Evolutionary conservation across 1,140 invertebrate species (phyloP).

Genomic region (Neodiprion pinetum): DNA sequence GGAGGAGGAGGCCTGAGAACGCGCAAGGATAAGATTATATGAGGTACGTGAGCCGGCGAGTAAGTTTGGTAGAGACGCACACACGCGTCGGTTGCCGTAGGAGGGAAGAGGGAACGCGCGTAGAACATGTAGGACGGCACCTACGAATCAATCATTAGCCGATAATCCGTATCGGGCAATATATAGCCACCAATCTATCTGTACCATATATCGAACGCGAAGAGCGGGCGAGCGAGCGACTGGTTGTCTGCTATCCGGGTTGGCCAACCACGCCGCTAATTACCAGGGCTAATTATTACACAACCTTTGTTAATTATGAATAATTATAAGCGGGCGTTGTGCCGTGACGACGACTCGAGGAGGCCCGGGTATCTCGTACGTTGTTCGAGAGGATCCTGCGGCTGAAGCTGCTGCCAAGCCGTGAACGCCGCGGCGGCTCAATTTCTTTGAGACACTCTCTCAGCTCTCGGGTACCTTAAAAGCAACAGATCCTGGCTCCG

Average conservation of each 20-base stretch:
- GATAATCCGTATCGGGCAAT: constrained; percentile 10
- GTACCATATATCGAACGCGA: background rate
- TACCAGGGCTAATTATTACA: constrained; percentile 39
- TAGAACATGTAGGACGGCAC: background rate
- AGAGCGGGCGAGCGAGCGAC: background rate
- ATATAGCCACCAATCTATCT: constrained; percentile 9
- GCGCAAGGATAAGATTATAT: background rate
- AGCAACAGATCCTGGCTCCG: constrained; percentile 16
- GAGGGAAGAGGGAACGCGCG: background rate
- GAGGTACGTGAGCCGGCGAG: background rate
- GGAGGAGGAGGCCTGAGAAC: background rate
- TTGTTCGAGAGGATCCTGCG: background rate
- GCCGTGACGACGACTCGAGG: background rate
- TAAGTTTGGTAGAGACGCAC: no score
- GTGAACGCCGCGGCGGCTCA: constrained; percentile 31
- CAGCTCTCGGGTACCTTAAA: constrained; percentile 8
- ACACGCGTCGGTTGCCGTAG: background rate
- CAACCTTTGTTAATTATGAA: constrained; percentile 36
- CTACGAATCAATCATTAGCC: background rate
- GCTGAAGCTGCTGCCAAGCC: background rate
- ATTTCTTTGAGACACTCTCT: constrained; percentile 20
- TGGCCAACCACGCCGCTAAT: constrained; percentile 25
- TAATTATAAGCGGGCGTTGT: constrained; percentile 27
- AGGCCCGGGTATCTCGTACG: background rate
- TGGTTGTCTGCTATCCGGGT: background rate